Conservation (phyloP, 2,888 invertebrate species). For the Saturnia pavonia region DNA sequence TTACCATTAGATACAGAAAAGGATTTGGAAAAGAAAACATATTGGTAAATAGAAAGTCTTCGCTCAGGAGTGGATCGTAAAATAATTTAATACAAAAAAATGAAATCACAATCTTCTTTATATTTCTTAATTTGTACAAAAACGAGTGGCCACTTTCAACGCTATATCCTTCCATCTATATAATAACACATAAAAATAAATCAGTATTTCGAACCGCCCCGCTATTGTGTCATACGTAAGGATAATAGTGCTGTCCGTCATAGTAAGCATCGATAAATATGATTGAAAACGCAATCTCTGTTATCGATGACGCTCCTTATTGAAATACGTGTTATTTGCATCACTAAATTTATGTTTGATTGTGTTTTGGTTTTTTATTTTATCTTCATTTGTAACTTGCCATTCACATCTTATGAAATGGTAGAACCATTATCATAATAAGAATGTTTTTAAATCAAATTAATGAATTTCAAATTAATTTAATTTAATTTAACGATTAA, state of each 20-base stretch:
- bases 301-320: background rate
- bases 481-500: no score
- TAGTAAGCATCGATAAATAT: background rate
- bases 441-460: no score
- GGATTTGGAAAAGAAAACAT: no score
- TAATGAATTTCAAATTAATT: no score
- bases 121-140: background rate
- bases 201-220: background rate
- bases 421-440: no score
- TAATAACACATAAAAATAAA: background rate
- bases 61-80: no score
- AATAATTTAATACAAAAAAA: no score
- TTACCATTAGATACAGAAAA: no score
- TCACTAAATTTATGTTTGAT: background rate
- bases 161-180: background rate
- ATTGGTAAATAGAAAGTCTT: no score
- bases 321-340: background rate
- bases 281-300: background rate
- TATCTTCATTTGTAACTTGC: background rate
- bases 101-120: background rate
- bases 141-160: background rate
- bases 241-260: constrained; percentile 9
- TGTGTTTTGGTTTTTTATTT: background rate
- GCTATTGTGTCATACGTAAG: background rate
- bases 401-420: no score